Evolutionary conservation across 1,140 invertebrate genomes (phyloP).

Genomic region (Habropoda laboriosa): DNA sequence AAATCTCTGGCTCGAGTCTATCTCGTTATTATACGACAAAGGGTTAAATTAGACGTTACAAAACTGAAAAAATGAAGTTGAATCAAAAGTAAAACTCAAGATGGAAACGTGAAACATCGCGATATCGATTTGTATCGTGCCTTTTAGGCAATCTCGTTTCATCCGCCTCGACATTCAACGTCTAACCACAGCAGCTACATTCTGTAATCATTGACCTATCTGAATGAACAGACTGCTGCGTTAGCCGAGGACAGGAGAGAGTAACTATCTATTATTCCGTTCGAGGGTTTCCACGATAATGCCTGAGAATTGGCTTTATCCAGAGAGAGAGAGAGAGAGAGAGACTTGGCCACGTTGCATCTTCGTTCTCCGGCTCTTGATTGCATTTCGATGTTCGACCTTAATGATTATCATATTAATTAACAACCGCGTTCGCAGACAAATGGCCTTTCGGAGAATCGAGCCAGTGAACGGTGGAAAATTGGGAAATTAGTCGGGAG

Average conservation of each 20-base stretch:
- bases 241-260: conserved; percentile 23
- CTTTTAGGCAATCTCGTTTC: neutral
- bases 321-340: no score
- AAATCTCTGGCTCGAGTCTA: no score
- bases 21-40: no score
- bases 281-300: conserved; percentile 27
- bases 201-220: conserved; percentile 51
- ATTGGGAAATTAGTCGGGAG: no score
- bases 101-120: no score
- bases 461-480: no score
- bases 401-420: neutral
- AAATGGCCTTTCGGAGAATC: no score
- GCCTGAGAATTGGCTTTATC: conserved; percentile 31
- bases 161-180: neutral
- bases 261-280: conserved; percentile 49
- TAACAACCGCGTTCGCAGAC: neutral
- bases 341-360: neutral
- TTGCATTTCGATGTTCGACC: neutral
- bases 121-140: neutral
- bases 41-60: no score
- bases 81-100: no score
- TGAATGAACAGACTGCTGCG: conserved; percentile 24
- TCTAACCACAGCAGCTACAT: conserved; percentile 23
- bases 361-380: neutral
- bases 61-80: no score